Percentiles rank a stretch among this genome's conserved stretches.
phyloP scores from a whole-genome alignment of 1,140 invertebrate genomes.

The Drosophila subobscura region DNA sequence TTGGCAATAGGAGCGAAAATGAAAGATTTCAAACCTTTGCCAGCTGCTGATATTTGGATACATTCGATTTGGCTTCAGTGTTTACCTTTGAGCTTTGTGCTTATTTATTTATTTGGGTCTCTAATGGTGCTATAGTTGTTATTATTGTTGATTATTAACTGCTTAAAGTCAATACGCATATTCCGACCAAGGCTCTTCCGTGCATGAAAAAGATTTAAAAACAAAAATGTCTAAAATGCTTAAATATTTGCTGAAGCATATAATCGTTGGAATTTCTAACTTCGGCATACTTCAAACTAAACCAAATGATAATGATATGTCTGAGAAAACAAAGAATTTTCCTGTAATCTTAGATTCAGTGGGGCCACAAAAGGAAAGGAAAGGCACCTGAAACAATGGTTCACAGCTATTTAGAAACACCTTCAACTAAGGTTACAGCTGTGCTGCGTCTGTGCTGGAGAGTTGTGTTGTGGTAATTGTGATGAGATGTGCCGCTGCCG shows the following conservation, averaged over 20 bases:
- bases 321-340: too few species aligned
- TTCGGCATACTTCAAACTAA: too few species aligned
- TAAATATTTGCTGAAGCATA: too few species aligned
- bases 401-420: conserved; percentile 37
- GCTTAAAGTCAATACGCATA: not conserved
- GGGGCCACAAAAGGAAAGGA: too few species aligned
- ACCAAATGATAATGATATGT: too few species aligned
- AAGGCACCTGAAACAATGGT: not conserved
- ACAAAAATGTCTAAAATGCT: too few species aligned
- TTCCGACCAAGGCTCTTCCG: not conserved
- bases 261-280: too few species aligned
- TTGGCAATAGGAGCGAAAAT: not conserved
- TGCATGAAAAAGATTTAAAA: too few species aligned
- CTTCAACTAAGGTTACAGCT: conserved; percentile 49
- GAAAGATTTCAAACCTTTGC: too few species aligned
- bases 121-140: conserved; percentile 3
- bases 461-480: conserved; percentile 63
- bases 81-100: not conserved
- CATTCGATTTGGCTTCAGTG: conserved; percentile 3
- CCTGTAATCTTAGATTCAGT: too few species aligned
- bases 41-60: too few species aligned
- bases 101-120: conserved; percentile 14
- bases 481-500: conserved; percentile 33
- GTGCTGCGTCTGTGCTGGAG: conserved; percentile 36
- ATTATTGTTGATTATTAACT: not conserved